Evolutionary conservation across 2,888 invertebrate species (phyloP).

Genomic region (Linnaemya vulpina): DNA sequence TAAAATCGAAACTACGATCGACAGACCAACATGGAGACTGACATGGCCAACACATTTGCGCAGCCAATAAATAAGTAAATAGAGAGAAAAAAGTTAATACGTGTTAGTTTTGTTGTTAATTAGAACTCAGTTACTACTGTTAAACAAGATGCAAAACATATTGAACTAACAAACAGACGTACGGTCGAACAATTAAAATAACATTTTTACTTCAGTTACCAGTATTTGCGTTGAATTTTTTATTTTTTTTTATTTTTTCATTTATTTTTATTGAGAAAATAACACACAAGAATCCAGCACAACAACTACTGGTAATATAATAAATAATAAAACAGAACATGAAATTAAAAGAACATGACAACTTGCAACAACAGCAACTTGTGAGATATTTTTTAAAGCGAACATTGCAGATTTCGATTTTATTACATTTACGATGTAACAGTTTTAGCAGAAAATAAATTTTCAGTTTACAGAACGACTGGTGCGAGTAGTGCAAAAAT

Average conservation of each 20-base stretch:
- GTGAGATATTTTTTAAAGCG: conserved; percentile 6
- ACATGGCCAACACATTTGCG: conserved; percentile 51
- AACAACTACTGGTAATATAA: neutral
- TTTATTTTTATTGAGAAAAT: neutral
- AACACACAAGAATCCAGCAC: neutral
- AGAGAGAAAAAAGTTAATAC: conserved; percentile 44
- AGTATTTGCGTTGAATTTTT: neutral
- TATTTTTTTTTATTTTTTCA: no score
- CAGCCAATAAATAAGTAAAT: conserved; percentile 53
- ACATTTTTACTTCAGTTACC: conserved; percentile 28
- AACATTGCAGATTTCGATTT: conserved; percentile 1
- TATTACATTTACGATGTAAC: neutral
- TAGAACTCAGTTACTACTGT: conserved; percentile 62
- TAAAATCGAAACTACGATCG: conserved; percentile 54
- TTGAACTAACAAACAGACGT: conserved; percentile 18
- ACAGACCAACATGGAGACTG: conserved; percentile 54
- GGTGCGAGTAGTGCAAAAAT: neutral
- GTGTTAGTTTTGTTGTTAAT: conserved; percentile 70
- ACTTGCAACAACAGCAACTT: conserved; percentile 50
- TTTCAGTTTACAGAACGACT: neutral
- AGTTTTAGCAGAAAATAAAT: neutral
- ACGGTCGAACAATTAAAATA: conserved; percentile 45
- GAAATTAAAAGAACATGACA: conserved; percentile 65
- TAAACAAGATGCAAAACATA: conserved; percentile 58
- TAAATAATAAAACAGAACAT: conserved; percentile 56